phyloP scores from a whole-genome alignment of 2,113 vertebrate species.

The Nansenia antarctica region DNA sequence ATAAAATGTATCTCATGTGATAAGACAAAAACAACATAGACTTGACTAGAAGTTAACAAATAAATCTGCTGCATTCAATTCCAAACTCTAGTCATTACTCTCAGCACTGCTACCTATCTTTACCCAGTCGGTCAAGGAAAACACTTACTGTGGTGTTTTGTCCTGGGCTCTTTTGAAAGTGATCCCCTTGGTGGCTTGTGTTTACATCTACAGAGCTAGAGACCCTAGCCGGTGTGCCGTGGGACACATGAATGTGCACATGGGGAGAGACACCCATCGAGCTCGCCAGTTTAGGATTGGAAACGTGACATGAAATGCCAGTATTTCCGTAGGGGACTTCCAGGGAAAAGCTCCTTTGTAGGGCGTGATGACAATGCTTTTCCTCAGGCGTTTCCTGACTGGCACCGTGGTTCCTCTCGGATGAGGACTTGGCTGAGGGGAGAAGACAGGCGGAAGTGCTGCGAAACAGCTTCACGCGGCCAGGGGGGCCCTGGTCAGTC shows the following conservation, averaged over 20 bases:
- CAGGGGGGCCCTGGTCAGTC: slow-evolving; percentile 42
- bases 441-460: slow-evolving; percentile 79
- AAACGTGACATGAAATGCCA: slow-evolving; percentile 83
- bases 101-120: neutral
- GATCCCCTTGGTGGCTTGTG: slow-evolving; percentile 63
- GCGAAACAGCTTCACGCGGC: slow-evolving; percentile 69
- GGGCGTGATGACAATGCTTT: slow-evolving; percentile 66
- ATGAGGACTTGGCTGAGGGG: slow-evolving; percentile 49
- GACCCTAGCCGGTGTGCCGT: slow-evolving; percentile 74
- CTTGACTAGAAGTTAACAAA: neutral
- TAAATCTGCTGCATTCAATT: neutral
- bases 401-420: slow-evolving; percentile 61
- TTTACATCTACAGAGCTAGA: slow-evolving; percentile 64
- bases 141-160: slow-evolving; percentile 81
- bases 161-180: slow-evolving; percentile 51
- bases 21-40: no score
- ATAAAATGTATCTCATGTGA: no score
- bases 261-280: slow-evolving; percentile 78
- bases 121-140: neutral
- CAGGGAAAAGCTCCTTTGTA: slow-evolving; percentile 92
- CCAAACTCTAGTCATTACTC: neutral
- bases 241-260: slow-evolving; percentile 89
- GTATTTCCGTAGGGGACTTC: slow-evolving; percentile 80
- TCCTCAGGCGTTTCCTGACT: slow-evolving; percentile 59
- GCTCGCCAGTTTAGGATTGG: slow-evolving; percentile 79